Evolutionary conservation across 1,140 invertebrate genomes (phyloP).

Genomic region (Halyomorpha halys): DNA sequence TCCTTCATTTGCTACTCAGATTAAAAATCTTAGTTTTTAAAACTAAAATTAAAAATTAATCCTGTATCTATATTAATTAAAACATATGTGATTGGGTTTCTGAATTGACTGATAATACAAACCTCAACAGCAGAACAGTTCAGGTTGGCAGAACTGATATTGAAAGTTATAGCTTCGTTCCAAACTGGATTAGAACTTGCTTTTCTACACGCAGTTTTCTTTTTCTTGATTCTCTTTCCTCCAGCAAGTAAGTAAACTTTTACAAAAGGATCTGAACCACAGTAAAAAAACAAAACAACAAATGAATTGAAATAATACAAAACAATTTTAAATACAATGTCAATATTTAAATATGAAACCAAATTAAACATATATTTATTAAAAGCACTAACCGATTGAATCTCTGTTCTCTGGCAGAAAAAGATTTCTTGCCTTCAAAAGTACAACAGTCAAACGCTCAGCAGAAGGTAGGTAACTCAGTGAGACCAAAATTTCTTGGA

Average conservation of each 20-base stretch:
- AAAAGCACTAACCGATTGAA: conserved; percentile 41
- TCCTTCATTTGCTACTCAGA: too few species aligned
- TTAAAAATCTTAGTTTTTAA: too few species aligned
- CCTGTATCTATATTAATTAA: too few species aligned
- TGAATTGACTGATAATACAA: too few species aligned
- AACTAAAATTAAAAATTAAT: too few species aligned
- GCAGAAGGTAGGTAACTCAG: conserved; percentile 78
- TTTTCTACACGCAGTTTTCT: conserved; percentile 75
- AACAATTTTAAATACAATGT: too few species aligned
- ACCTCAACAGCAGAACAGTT: conserved; percentile 66
- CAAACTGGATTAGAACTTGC: conserved; percentile 82
- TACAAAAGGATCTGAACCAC: conserved; percentile 69
- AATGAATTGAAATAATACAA: too few species aligned
- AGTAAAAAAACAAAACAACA: too few species aligned
- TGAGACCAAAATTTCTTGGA: conserved; percentile 69
- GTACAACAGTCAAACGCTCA: conserved; percentile 68
- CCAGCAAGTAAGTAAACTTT: conserved; percentile 82
- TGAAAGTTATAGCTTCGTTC: conserved; percentile 89
- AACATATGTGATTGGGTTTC: too few species aligned
- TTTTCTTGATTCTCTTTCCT: conserved; percentile 81
- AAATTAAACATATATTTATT: neutral
- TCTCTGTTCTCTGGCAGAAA: conserved; percentile 55
- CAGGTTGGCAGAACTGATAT: conserved; percentile 58
- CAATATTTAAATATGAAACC: neutral
- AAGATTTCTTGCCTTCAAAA: conserved; percentile 74